Evolutionary conservation across 2,888 invertebrate genomes (phyloP), one percentile per base, ranked within the genome.

Genomic region (Acholoe squamosa): DNA sequence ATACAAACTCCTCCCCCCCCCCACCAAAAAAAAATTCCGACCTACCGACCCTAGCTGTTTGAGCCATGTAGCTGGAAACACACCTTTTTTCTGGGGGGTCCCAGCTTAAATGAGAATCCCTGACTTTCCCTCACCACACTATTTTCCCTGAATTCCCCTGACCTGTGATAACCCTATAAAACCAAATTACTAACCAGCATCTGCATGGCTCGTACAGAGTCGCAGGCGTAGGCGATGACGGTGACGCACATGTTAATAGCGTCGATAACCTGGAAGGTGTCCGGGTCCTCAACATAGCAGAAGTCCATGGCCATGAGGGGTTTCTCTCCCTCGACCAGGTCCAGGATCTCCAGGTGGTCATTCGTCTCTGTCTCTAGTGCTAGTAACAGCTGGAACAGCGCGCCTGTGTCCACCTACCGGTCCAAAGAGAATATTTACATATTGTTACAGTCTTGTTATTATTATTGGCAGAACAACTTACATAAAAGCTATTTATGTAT

Each of bases 191-290:
- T 92, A 91, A 96, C 96, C 94, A 96, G 94, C 97, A 97, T 97
- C 94, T 97, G 97, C 92, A 96, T 95, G 91, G 96, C 96, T 67
- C 97, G 94, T 91, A 95, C 97, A 91, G 99, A 99, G 96, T 99
- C 99, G 10, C 99, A 98, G 0, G 99, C 98, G 96, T 99, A 99
- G 0, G 99, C 99, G 7, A 99, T 98, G 0, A 99, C 99, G 97
- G 99, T 99, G 0, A 99, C 99, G 95, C 99, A 99, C 90, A 99
- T 97, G n/a, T 99, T 99, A 95, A 99, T 98, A 93, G 99, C 99
- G 95, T 99, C 99, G 92, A 99, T 96, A 12, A 99, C 98, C 16
- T 98, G 98, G 89, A 99, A 99, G 97, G 98, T 98, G 96, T 99
- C 99, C 89, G 98, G 98, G 95, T 99, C 99, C 95, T 99, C 99